Percentiles rank a stretch among this genome's conserved stretches.
Evolutionary conservation across 2,797 vertebrate genomes (phyloP).

Genomic region (Poecilia gillii): DNA sequence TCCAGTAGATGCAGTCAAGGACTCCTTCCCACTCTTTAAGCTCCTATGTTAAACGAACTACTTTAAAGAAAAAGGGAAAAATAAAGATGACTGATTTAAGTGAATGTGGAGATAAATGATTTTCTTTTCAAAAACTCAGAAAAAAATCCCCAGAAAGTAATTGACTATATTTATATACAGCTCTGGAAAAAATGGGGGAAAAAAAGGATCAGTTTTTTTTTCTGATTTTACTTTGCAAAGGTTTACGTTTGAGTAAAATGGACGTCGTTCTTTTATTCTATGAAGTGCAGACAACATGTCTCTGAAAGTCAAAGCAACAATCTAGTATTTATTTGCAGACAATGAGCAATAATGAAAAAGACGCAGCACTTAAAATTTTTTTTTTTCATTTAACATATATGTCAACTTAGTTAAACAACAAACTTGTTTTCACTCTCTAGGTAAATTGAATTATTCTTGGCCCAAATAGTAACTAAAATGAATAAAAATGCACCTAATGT

Average conservation of each 20-base stretch:
- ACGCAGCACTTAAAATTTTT: no score
- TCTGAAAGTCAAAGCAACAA: no score
- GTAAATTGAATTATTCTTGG: not conserved
- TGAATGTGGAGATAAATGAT: conserved; percentile 11
- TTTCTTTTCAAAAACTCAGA: not conserved
- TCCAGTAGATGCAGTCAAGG: conserved; percentile 12
- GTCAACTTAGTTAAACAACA: not conserved
- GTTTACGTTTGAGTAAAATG: no score
- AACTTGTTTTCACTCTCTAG: not conserved
- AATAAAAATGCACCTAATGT: not conserved
- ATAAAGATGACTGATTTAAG: conserved; percentile 8
- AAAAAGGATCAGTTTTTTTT: no score
- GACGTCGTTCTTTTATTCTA: no score
- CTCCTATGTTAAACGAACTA: conserved; percentile 8
- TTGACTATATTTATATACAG: not conserved
- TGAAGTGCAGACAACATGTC: no score
- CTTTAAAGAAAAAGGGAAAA: conserved; percentile 1
- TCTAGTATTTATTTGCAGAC: no score
- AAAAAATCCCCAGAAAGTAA: not conserved
- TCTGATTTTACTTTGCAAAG: no score
- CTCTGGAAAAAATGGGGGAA: no score
- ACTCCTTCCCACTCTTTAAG: conserved; percentile 13
- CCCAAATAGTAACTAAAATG: not conserved
- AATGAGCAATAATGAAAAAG: no score
- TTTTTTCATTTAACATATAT: not conserved